Percentiles rank a stretch among this genome's conserved stretches.
Evolutionary conservation across 2,888 invertebrate species (phyloP).

Genomic region (Scaptomyza parva): DNA sequence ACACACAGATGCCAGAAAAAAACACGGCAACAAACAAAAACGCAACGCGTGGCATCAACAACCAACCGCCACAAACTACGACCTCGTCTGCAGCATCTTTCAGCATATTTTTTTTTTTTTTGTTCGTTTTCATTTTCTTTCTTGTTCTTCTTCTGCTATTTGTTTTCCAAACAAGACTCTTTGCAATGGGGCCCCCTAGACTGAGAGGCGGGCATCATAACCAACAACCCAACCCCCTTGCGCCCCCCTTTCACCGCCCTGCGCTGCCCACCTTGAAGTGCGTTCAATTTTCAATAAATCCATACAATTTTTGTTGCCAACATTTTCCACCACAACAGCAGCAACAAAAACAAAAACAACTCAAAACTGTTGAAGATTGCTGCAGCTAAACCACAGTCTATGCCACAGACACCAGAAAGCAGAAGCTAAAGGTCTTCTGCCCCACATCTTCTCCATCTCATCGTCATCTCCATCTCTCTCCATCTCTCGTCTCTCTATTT

Average conservation of each 20-base stretch:
- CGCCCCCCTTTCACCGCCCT: background rate
- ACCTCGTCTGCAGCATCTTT: constrained; percentile 52
- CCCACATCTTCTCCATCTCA: constrained; percentile 7
- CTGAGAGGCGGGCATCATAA: constrained; percentile 62
- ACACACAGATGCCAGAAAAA: constrained; percentile 25
- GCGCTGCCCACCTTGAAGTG: constrained; percentile 56
- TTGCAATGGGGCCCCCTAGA: constrained; percentile 56
- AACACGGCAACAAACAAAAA: constrained; percentile 68
- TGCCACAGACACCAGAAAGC: constrained; percentile 37
- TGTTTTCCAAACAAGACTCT: constrained; percentile 75
- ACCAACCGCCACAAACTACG: constrained; percentile 25
- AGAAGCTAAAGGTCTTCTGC: constrained; percentile 4
- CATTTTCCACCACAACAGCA: constrained; percentile 41
- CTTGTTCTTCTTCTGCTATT: constrained; percentile 48
- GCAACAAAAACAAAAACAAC: constrained; percentile 15
- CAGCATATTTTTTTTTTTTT: constrained; percentile 8
- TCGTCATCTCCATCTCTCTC: constrained; percentile 18
- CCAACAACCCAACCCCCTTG: background rate
- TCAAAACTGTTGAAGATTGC: constrained; percentile 25
- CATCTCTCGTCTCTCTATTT: background rate
- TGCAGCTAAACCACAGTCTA: constrained; percentile 51
- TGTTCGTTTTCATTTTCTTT: too few species aligned
- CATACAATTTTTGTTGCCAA: constrained; percentile 63
- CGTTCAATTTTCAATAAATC: constrained; percentile 79
- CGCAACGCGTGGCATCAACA: constrained; percentile 64